A percentile compares a stretch with the other conserved stretches of the same genome.
These are phyloP conservation scores for Andrena hattorfiana DNA, from an alignment of 2,888 invertebrate genomes.

Conservation along the genomic window DNA sequence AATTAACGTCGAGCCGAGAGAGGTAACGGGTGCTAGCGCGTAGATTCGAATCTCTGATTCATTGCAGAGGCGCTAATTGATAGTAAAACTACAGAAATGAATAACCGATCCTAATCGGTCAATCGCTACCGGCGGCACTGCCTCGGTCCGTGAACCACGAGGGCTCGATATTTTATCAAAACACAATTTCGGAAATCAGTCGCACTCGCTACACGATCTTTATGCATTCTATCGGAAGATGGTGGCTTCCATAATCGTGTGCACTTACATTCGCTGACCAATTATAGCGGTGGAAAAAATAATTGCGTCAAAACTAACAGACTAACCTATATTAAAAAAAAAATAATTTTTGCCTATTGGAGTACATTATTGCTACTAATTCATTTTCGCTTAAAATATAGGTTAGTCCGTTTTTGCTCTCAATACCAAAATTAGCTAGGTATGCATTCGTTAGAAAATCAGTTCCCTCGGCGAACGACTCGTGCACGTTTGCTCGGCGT, in stretches of 20 bases:
- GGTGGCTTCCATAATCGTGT: neutral
- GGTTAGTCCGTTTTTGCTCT: too few species aligned
- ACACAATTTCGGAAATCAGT: conserved; percentile 3
- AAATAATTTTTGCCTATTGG: too few species aligned
- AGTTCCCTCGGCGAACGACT: neutral
- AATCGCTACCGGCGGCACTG: conserved; percentile 63
- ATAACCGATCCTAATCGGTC: conserved; percentile 74
- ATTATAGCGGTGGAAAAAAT: conserved; percentile 5
- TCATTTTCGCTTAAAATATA: too few species aligned
- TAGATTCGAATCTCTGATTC: conserved; percentile 72
- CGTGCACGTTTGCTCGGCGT: neutral
- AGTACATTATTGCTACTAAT: too few species aligned
- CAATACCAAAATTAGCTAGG: neutral
- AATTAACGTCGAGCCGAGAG: conserved; percentile 73
- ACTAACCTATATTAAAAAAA: neutral
- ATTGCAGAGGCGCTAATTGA: conserved; percentile 78
- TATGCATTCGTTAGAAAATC: neutral
- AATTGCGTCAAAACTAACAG: neutral
- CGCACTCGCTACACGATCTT: neutral
- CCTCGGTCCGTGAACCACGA: conserved; percentile 34
- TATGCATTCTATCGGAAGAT: neutral
- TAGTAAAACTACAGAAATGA: conserved; percentile 74
- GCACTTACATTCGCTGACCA: neutral
- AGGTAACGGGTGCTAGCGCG: conserved; percentile 62
- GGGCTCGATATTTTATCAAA: conserved; percentile 52